These are phyloP conservation scores for Erythrolamprus reginae DNA, from an alignment of 2,113 vertebrate genomes.

Conservation along the genomic window DNA sequence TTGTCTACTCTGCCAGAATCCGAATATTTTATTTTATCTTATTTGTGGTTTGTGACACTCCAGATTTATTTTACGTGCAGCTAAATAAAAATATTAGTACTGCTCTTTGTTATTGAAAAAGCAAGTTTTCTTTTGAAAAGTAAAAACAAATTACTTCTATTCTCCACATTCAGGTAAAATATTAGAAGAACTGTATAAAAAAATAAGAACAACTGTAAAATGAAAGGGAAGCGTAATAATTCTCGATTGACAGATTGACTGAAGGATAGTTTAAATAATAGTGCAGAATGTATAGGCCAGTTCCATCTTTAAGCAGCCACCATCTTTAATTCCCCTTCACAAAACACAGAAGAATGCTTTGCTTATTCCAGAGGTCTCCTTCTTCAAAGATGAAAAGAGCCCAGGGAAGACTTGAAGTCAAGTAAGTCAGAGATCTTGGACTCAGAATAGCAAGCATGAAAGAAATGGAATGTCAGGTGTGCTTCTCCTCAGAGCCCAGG, in stretches of 20 bases:
- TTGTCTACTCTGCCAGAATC: not conserved
- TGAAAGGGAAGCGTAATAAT: not conserved
- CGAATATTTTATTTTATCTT: not conserved
- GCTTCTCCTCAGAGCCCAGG: too few species aligned
- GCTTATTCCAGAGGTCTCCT: not conserved
- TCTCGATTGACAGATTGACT: not conserved
- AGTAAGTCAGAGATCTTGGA: not conserved
- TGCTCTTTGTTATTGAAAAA: not conserved
- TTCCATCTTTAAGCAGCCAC: not conserved
- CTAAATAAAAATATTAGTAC: not conserved
- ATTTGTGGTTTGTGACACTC: not conserved
- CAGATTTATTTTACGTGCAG: not conserved
- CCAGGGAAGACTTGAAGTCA: not conserved
- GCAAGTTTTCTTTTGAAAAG: not conserved
- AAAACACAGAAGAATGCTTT: not conserved
- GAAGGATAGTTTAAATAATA: not conserved
- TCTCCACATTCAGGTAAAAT: not conserved
- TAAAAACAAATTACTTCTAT: not conserved
- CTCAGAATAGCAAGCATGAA: not conserved
- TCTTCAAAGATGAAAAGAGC: not conserved
- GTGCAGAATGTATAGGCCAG: not conserved
- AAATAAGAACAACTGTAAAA: not conserved
- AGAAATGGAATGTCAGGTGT: too few species aligned
- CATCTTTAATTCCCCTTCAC: not conserved
- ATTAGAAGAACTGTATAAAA: not conserved